Conservation (phyloP, 2,888 invertebrate species). For the Melieria omissa region DNA sequence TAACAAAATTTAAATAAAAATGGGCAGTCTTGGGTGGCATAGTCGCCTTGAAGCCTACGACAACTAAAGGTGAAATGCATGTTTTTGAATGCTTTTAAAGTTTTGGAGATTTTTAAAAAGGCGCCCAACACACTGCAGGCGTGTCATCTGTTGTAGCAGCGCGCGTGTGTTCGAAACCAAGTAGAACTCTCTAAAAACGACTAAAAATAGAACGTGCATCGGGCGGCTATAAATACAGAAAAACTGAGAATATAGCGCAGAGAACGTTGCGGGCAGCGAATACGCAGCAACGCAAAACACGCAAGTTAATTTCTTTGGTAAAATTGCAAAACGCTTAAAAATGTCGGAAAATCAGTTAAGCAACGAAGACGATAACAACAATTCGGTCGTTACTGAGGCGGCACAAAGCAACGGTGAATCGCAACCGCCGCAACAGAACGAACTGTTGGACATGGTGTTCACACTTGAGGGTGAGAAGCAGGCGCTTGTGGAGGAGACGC, state of each 20-base stretch:
- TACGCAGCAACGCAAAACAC: constrained; percentile 19
- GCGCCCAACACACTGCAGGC: no score
- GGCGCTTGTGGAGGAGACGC: constrained; percentile 63
- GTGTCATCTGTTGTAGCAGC: no score
- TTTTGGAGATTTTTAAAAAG: no score
- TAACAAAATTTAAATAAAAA: no score
- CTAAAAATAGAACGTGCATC: constrained; percentile 48
- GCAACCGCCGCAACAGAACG: constrained; percentile 49
- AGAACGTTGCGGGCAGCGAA: constrained; percentile 20
- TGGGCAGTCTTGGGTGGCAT: no score
- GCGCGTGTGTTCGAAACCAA: no score
- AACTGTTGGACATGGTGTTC: constrained; percentile 64
- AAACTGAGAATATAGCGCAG: constrained; percentile 32
- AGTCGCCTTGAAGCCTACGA: no score
- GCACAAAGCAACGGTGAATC: constrained; percentile 24
- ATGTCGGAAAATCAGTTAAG: constrained; percentile 54
- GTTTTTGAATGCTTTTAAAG: no score
- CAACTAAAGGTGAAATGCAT: no score
- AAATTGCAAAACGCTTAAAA: constrained; percentile 31
- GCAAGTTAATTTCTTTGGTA: constrained; percentile 15
- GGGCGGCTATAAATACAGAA: constrained; percentile 41
- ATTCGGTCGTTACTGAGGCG: constrained; percentile 37
- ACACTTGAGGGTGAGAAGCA: constrained; percentile 65
- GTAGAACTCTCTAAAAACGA: no score
- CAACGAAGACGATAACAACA: constrained; percentile 54